Conservation (phyloP, 35 echinoderm and acorn worm genomes). For the Amphiura filiformis region DNA sequence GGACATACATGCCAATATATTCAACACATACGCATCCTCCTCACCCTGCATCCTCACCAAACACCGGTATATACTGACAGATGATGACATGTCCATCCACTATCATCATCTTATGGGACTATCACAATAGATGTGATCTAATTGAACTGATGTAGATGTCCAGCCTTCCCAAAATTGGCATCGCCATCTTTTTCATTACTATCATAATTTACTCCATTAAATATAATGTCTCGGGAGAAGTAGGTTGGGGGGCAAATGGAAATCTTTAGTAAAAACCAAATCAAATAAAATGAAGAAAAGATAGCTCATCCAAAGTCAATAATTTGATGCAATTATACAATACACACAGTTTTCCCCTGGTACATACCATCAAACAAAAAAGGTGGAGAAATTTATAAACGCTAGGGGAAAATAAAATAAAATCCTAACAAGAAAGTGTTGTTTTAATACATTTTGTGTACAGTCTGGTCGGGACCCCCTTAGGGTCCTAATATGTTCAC, state of each 20-base stretch:
- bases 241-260: background rate
- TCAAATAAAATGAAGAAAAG: background rate
- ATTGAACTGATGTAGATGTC: too few relatives aligned
- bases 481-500: background rate
- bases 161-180: too few relatives aligned
- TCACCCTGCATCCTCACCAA: too few relatives aligned
- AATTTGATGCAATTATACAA: constrained; percentile 10
- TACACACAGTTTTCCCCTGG: background rate
- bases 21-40: too few relatives aligned
- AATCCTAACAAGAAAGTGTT: background rate
- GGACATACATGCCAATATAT: too few relatives aligned
- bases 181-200: too few relatives aligned
- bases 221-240: background rate
- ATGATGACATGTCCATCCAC: too few relatives aligned
- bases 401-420: background rate
- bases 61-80: too few relatives aligned
- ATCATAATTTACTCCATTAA: too few relatives aligned
- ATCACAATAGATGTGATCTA: too few relatives aligned
- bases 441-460: background rate
- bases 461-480: background rate
- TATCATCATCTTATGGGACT: too few relatives aligned
- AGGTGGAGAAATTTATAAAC: background rate
- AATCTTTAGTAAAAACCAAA: background rate
- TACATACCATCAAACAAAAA: background rate
- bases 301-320: background rate